Percentiles rank a stretch among this genome's conserved stretches.
phyloP scores from a whole-genome alignment of 2,797 vertebrate species.

The Sebastes variabilis region DNA sequence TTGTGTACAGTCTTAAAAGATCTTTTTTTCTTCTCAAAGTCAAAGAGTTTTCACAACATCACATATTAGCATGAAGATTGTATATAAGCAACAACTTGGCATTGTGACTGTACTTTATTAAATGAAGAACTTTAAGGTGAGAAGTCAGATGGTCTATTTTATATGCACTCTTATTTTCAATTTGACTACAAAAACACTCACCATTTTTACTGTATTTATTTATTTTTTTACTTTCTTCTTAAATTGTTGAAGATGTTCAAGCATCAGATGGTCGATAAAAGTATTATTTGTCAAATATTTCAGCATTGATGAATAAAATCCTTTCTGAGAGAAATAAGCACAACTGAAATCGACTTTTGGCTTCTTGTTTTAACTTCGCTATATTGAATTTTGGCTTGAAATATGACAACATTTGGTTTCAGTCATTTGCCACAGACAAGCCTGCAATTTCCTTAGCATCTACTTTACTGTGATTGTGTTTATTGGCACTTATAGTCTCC shows the following conservation, averaged over 20 bases:
- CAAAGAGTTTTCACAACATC: neutral
- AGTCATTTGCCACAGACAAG: neutral
- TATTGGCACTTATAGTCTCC: neutral
- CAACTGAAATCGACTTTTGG: too few species aligned
- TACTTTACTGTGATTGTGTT: neutral
- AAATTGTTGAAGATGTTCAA: neutral
- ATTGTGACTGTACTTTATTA: neutral
- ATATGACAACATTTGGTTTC: neutral
- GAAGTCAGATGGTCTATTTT: neutral
- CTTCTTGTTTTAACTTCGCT: neutral
- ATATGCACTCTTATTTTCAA: conserved; percentile 8
- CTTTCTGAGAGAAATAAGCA: neutral
- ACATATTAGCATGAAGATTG: neutral
- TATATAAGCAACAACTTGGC: neutral
- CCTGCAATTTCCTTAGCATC: neutral
- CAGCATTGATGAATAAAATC: neutral
- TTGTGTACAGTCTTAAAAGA: neutral
- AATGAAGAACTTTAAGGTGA: neutral
- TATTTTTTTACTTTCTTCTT: conserved; percentile 23
- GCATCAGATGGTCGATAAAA: conserved; percentile 14
- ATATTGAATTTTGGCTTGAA: neutral
- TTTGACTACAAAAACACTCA: neutral
- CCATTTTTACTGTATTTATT: conserved; percentile 30
- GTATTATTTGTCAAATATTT: neutral
- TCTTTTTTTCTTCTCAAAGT: neutral